Evolutionary conservation across 2,888 invertebrate genomes (phyloP), one percentile per base, ranked within the genome.

Genomic region (Pandemis corylana): DNA sequence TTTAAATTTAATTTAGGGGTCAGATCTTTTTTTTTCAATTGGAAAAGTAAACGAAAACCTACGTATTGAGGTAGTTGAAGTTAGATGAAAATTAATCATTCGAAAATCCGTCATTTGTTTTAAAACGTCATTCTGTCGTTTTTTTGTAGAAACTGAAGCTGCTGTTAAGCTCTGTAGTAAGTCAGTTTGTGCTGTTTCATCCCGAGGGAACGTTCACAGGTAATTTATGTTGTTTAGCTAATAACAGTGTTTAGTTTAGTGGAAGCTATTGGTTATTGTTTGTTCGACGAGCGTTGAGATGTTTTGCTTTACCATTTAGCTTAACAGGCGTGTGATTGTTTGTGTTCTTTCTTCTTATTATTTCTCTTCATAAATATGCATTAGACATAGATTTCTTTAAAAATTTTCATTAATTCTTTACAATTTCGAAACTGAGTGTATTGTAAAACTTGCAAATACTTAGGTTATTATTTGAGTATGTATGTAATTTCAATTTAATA

Each of bases 141-240:
- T 36, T 36, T 36, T 36, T 36, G 28, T 36, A 36, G 28, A n/a
- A 28, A 36, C 20, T 42, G 56, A 13, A 53, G 64, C 49, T 10
- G 59, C 44, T 49, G 69, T 69, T 51, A 15, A 41, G 20, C 4
- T 65, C 69, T 74, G 65, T 65, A 42, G 20, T 12, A 59, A 59
- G 69, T 69, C 69, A 69, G 65, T 85, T 89, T 86, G 69, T 86
- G 89, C 89, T 82, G 83, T 83, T 83, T 91, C 90, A 91, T 89
- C 86, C 83, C 78, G 75, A 71, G 82, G 81, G 78, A 82, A 80
- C 85, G 83, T 85, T 84, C 82, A 84, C 82, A 83, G 83, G 85
- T 86, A 84, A 86, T 84, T 84, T 85, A 85, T 85, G 79, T 80
- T 85, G 80, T 80, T 81, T 80, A 65, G 49, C 73, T 68, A 77